Base-by-base conservation (phyloP, 1,140 invertebrate genomes). In the Arion vulgaris region DNA sequence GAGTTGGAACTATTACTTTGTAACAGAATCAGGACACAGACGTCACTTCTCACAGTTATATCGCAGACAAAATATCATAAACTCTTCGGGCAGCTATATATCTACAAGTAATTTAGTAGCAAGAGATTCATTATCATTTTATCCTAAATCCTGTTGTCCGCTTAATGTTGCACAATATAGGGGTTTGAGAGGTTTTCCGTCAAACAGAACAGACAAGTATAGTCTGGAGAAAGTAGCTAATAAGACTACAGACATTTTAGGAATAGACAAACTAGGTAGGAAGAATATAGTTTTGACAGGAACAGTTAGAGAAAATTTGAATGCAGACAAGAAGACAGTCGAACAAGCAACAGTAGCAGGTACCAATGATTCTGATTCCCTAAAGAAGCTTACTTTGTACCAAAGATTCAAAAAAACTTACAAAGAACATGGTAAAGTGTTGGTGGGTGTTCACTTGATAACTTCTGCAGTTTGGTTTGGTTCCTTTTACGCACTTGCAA, bases 371-470 rank as follows among this genome's bases (percentile, higher is more conserved):
- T 57, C 53, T 7, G 75, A 74, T 1, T 1, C 28, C 2, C 5
- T 36, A 1, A 38, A 80, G 41, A 95, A 95, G 87, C 85, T 93
- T 39, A 93, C 95, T 7, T 87, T 98, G 19, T 95, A 97, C 89
- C 94, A 96, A 88, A 95, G 94, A 88, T 97, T 98, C 92, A 98
- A 98, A 92, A 93, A 95, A 89, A 96, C 98, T 95, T 96, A 96
- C 88, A 96, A 95, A 92, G 95, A 98, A 90, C 98, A 99, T 93
- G 98, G 97, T 96, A 97, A 98, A 93, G 95, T 98, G 81, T 90
- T 98, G 51, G 93, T 98, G 80, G 97, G 96, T 45, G 97, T 98
- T 0, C 97, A 99, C 93, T 87, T 96, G 79, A 93, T 95, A 11
- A 98, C 97, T 19, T 98, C 97, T 0, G 91, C 94, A 78, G 94